Base-by-base conservation (phyloP, 2,113 vertebrate species). In the Salvelinus fontinalis region DNA sequence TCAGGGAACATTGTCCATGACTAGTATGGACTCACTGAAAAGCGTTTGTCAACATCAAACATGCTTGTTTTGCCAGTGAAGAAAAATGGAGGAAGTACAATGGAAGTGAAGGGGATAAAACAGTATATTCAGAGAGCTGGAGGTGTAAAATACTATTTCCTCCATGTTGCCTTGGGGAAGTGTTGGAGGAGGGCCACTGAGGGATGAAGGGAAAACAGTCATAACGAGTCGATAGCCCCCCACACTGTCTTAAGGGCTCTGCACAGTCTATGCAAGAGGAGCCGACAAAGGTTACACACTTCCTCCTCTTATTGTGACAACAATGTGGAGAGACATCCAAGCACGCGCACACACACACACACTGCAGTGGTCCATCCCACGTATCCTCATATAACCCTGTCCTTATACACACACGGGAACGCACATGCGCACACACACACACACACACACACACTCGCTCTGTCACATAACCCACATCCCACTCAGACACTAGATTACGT, bases 141-240 rank as follows among this genome's bases (percentile, higher is more conserved):
- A 87, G 82, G 57, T 66, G 72, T 71, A 70, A 74, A 71, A 71
- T 77, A 77, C 81, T 71, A 66, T 75, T 80, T 85, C 70, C 81
- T 80, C n/a, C 60, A 68, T 79, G 34, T 57, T 81, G 14, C 64
- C 57, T 16, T 71, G n/a, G 79, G 48, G 70, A 75, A 72, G 70
- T 85, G 66, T 70, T 71, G 67, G 64, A 72, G 64, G 54, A 11
- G 31, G 29, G 66, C 26, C 34, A 76, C 57, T 62, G 66, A n/a
- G 71, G 66, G 27, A 67, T 70, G 74, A 67, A 48, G 74, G 76
- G 54, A 74, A 65, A 79, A 76, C 12, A 20, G 27, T 49, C 71
- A 22, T 60, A 34, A 72, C 0, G 59, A 62, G 70, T 75, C 24
- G 24, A 70, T 73, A 71, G 26, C 60, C 67, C 73, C 59, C 27